Percentiles rank a stretch among this genome's conserved stretches.
Conservation (phyloP, 2,797 vertebrate genomes). For the Synaphobranchus kaupii region DNA sequence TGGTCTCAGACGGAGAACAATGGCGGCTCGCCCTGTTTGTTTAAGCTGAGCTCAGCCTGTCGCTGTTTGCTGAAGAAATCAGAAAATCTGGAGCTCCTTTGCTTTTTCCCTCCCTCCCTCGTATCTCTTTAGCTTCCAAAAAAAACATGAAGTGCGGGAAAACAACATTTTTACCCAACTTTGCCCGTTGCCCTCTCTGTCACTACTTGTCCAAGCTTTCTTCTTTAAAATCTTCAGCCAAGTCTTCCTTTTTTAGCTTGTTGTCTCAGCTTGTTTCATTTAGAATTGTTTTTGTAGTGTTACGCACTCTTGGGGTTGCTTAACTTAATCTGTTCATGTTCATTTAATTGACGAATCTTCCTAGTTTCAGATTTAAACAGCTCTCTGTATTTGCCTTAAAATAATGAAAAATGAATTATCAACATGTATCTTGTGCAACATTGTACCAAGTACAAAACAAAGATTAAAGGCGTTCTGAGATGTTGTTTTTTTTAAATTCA, state of each 20-base stretch:
- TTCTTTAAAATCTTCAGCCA: slow-evolving; percentile 15
- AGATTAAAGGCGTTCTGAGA: background rate
- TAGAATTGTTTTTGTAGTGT: background rate
- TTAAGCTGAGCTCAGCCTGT: slow-evolving; percentile 9
- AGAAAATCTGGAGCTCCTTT: slow-evolving; percentile 6
- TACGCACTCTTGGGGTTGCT: slow-evolving; percentile 11
- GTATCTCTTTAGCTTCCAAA: background rate
- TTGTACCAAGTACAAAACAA: background rate
- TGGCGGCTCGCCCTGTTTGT: background rate
- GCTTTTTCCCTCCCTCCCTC: background rate
- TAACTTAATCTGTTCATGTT: background rate
- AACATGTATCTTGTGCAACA: background rate
- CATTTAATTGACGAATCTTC: background rate
- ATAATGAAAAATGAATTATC: background rate
- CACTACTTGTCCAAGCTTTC: slow-evolving; percentile 4
- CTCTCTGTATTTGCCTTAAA: background rate
- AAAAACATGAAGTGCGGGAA: background rate
- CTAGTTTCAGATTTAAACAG: background rate
- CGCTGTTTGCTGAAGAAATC: slow-evolving; percentile 11
- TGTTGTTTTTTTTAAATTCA: background rate
- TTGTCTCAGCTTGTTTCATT: slow-evolving; percentile 5
- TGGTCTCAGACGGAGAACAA: background rate
- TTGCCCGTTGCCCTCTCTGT: background rate
- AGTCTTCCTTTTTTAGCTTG: background rate
- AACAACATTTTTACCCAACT: background rate